Conservation (phyloP, 30 jellyfish, hydroid and myxozoan species). For the Aurelia coerulea region DNA sequence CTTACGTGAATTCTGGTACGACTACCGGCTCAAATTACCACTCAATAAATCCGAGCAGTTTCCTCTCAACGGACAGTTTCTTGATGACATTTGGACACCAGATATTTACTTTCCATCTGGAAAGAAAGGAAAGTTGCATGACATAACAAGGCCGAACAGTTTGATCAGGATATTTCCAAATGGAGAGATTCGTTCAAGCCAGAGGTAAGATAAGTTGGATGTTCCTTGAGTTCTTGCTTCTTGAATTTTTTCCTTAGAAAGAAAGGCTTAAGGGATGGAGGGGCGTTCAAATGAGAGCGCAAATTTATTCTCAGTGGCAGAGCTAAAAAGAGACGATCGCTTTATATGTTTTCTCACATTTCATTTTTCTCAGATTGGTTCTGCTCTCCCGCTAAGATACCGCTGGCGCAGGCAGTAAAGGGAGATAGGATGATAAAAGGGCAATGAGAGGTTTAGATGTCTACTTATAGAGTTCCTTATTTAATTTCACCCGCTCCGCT, state of each 20-base stretch:
- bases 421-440: too few species aligned
- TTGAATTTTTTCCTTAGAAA: neutral
- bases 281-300: neutral
- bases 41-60: slow-evolving; percentile 33
- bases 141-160: slow-evolving; percentile 74
- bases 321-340: too few species aligned
- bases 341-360: too few species aligned
- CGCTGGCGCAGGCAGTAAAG: too few species aligned
- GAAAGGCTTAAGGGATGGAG: neutral
- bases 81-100: slow-evolving; percentile 84
- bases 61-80: slow-evolving; percentile 70
- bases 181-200: slow-evolving; percentile 79
- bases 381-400: too few species aligned
- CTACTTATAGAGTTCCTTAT: too few species aligned
- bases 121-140: slow-evolving; percentile 84
- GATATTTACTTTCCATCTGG: slow-evolving; percentile 87
- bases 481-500: too few species aligned
- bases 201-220: slow-evolving; percentile 41
- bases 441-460: too few species aligned
- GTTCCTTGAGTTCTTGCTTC: neutral
- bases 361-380: too few species aligned
- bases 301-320: too few species aligned
- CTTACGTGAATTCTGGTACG: slow-evolving; percentile 81
- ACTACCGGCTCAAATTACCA: slow-evolving; percentile 60
- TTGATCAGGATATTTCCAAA: slow-evolving; percentile 63